Base-by-base conservation (phyloP, 2,888 invertebrate species). In the Hemicrepidius hirtus region DNA sequence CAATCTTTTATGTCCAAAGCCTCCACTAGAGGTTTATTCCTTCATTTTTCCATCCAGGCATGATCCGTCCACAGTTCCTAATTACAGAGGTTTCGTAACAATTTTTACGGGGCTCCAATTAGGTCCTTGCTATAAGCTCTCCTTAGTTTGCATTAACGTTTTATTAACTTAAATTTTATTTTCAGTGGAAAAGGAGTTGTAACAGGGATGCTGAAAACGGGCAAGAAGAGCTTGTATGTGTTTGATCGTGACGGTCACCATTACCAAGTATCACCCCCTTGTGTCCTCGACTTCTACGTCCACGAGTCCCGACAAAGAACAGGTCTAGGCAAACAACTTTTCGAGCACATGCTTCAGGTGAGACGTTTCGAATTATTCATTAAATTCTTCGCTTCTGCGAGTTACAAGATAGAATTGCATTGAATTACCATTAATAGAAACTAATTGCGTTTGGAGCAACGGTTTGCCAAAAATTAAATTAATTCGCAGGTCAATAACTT, bases 281-380 rank as follows among this genome's bases (percentile, higher is more conserved):
- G 97, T 85, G 91, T 98, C 68, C 90, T 99, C 59, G 98, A 99
- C 86, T 98, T 99, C 88, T 99, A 94, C 86, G 91, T 99, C 21
- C 91, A 95, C 82, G 93, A 93, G 84, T 91, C 93, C 1, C 90
- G 92, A 55, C 98, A 98, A 87, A 91, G 98, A 67, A 90, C 90
- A 84, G 98, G 98, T 1, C 90, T 92, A 83, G 98, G 98, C 2
- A 94, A 92, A 81, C 86, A 89, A 71, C 88, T 99, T 12, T 98
- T 96, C 86, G 95, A 98, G 78, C 89, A 92, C 81, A 97, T 98
- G 97, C 87, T 97, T n/a, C 82, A 90, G 84, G 96, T 95, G 85
- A 87, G 87, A 82, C 24, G 28, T 12, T 18, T 49, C 20, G n/a
- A n/a, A 13, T 13, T 40, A 13, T 40, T 40, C n/a, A 40, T 40